These are phyloP conservation scores for Hemistola chrysoprasaria DNA, from an alignment of 2,888 invertebrate genomes.

Conservation along the genomic window DNA sequence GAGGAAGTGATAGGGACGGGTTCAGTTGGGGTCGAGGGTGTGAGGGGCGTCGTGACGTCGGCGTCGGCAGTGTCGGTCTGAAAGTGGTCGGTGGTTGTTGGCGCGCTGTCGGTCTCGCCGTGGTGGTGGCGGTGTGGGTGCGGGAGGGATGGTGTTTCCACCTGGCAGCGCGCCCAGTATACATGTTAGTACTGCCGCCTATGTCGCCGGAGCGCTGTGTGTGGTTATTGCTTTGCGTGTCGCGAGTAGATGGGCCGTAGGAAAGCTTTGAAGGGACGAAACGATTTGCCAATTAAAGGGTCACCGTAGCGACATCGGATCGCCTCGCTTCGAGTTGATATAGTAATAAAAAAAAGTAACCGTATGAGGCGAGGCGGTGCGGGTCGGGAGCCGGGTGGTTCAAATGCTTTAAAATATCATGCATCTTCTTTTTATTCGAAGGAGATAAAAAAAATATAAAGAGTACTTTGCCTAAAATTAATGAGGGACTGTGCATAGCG, in stretches of 20 bases:
- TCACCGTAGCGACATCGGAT: too few relatives aligned
- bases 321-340: too few relatives aligned
- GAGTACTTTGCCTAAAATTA: too few relatives aligned
- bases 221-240: constrained; percentile 45
- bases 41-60: constrained; percentile 38
- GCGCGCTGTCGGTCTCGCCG: constrained; percentile 59
- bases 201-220: constrained; percentile 58
- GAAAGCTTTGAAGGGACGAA: neutral
- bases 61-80: constrained; percentile 64
- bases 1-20: constrained; percentile 35
- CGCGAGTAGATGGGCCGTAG: constrained; percentile 22
- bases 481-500: too few relatives aligned
- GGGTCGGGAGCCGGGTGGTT: too few relatives aligned
- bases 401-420: too few relatives aligned
- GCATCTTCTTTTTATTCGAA: too few relatives aligned
- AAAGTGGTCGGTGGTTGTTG: constrained; percentile 74
- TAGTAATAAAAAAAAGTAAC: too few relatives aligned
- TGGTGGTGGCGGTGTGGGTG: constrained; percentile 76
- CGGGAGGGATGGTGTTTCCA: constrained; percentile 47
- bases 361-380: too few relatives aligned
- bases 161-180: constrained; percentile 68
- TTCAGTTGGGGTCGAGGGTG: constrained; percentile 21
- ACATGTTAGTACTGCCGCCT: constrained; percentile 71
- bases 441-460: too few relatives aligned
- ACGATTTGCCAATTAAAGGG: neutral